phyloP scores from a whole-genome alignment of 2,113 vertebrate species.

The Raja brachyura region DNA sequence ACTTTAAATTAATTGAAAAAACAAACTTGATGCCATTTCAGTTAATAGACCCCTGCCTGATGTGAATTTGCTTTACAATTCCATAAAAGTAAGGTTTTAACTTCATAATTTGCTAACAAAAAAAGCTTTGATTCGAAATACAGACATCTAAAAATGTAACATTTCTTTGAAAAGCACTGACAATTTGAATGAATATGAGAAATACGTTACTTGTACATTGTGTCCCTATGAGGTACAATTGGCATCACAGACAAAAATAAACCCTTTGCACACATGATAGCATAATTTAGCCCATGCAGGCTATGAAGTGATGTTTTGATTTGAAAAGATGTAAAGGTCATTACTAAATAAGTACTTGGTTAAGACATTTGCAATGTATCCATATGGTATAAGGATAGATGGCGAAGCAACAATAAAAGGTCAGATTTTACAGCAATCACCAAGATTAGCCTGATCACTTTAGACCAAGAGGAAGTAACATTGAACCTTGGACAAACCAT shows the following conservation, averaged over 20 bases:
- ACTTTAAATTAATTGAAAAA: conserved; percentile 39
- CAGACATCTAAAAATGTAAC: not conserved
- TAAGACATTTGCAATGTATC: not conserved
- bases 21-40: conserved; percentile 38
- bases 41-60: conserved; percentile 28
- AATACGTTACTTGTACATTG: not conserved
- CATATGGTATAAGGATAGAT: not conserved
- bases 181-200: conserved; percentile 7
- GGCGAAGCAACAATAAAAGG: not conserved
- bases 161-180: conserved; percentile 17
- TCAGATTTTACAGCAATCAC: not conserved
- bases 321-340: not conserved
- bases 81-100: conserved; percentile 19
- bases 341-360: not conserved
- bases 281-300: not conserved
- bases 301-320: not conserved
- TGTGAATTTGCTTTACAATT: conserved; percentile 37
- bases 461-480: not conserved
- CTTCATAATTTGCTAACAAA: conserved; percentile 20
- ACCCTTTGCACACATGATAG: not conserved
- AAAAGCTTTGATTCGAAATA: conserved; percentile 24
- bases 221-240: not conserved
- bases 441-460: not conserved
- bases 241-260: not conserved
- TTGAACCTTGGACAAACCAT: not conserved